Conservation (phyloP, 1,140 invertebrate genomes). For the Halesus radiatus region DNA sequence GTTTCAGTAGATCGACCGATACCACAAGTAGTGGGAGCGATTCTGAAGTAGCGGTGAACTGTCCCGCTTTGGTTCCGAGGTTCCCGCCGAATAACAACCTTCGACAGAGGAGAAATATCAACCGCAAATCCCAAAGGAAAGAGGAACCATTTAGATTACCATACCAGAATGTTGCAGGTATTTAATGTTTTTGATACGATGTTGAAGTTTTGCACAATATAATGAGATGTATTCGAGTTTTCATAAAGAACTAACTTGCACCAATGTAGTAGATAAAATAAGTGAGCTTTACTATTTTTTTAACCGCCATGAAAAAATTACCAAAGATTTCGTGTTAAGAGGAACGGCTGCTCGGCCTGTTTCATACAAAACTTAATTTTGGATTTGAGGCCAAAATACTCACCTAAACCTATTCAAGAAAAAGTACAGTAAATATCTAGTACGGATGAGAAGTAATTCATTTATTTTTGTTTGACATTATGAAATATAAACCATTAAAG, state of each 20-base stretch:
- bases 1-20: constrained; percentile 51
- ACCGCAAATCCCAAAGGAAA: constrained; percentile 47
- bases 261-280: no score
- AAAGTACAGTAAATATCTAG: no score
- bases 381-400: no score
- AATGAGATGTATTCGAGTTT: not conserved
- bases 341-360: no score
- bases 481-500: no score
- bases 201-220: constrained; percentile 1
- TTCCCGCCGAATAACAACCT: constrained; percentile 59
- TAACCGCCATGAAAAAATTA: not conserved
- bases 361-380: no score
- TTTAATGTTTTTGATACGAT: not conserved
- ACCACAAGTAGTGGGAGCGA: constrained; percentile 60
- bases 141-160: constrained; percentile 52
- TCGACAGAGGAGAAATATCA: constrained; percentile 35
- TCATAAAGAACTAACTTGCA: no score
- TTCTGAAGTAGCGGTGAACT: constrained; percentile 62
- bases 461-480: no score
- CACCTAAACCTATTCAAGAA: no score
- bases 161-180: constrained; percentile 53
- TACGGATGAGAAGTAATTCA: no score
- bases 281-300: not conserved
- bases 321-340: not conserved
- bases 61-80: constrained; percentile 63